Percentiles rank a stretch among this genome's conserved stretches.
Conservation (phyloP, 2,113 vertebrate genomes). For the Hydropotes inermis region DNA sequence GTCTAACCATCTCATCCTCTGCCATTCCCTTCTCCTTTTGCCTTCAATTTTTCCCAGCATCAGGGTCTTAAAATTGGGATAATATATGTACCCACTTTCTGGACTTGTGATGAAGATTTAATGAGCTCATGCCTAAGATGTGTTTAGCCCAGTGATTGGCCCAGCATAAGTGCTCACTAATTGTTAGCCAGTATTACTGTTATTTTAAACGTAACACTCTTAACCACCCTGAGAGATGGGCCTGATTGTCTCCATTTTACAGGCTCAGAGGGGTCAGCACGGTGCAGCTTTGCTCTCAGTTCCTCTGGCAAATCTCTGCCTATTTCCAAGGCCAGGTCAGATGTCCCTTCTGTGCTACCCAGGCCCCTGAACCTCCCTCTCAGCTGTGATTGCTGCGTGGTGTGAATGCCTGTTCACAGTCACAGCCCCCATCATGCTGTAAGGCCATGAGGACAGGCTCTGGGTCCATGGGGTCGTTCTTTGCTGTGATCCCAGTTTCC, state of each 20-base stretch:
- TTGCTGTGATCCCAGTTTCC: neutral
- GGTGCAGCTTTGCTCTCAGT: constrained; percentile 42
- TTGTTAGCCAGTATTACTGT: neutral
- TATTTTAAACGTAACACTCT: neutral
- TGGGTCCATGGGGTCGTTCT: neutral
- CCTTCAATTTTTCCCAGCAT: neutral
- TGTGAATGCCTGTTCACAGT: neutral
- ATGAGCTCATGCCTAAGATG: neutral
- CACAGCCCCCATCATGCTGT: neutral
- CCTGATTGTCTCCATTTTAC: neutral
- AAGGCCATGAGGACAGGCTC: neutral
- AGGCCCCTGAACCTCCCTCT: neutral
- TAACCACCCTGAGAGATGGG: neutral
- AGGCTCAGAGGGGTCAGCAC: neutral
- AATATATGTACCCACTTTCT: neutral
- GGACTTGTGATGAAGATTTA: neutral
- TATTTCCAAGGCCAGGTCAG: neutral
- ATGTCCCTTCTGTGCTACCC: neutral
- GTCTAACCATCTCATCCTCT: neutral
- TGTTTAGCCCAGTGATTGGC: neutral
- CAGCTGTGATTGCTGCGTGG: neutral
- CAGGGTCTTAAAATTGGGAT: neutral
- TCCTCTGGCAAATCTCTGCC: constrained; percentile 24
- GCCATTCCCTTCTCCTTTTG: neutral
- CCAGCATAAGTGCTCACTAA: neutral